These are phyloP conservation scores for Cheilosia soror DNA, from an alignment of 2,888 invertebrate species.

Conservation along the genomic window DNA sequence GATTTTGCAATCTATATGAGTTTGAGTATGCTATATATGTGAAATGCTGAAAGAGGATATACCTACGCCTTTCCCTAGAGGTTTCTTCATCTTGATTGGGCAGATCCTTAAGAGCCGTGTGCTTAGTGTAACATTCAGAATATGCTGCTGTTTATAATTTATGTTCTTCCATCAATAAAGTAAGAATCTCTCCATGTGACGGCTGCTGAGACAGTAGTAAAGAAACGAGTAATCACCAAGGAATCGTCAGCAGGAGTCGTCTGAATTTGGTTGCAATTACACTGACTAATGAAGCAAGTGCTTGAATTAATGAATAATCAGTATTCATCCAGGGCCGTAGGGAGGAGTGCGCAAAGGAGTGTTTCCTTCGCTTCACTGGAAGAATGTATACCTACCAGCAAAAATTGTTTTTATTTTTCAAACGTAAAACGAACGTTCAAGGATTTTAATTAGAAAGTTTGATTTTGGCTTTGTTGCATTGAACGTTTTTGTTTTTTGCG, in stretches of 20 bases:
- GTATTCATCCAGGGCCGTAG: not conserved
- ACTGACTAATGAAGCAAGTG: conserved; percentile 62
- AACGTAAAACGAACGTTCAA: conserved; percentile 6
- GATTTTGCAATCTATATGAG: not conserved
- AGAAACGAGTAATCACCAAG: conserved; percentile 11
- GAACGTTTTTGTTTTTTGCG: not conserved
- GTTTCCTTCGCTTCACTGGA: not conserved
- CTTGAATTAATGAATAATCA: conserved; percentile 62
- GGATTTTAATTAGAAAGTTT: conserved; percentile 32
- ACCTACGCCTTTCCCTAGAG: not conserved
- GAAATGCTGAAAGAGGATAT: not conserved
- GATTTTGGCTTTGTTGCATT: conserved; percentile 14
- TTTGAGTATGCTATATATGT: too few species aligned
- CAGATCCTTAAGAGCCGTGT: not conserved
- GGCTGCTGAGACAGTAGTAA: not conserved
- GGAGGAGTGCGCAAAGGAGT: not conserved
- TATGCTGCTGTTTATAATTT: not conserved
- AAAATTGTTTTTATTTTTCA: not conserved
- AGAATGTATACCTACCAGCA: not conserved
- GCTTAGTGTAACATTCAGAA: not conserved
- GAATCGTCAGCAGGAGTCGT: conserved; percentile 3
- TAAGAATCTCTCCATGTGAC: not conserved
- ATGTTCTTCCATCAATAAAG: not conserved
- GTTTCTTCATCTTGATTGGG: not conserved
- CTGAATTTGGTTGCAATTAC: conserved; percentile 55